A percentile compares a stretch with the other conserved stretches of the same genome.
phyloP scores from a whole-genome alignment of 2,113 vertebrate genomes.

The Neolamprologus falcicula region DNA sequence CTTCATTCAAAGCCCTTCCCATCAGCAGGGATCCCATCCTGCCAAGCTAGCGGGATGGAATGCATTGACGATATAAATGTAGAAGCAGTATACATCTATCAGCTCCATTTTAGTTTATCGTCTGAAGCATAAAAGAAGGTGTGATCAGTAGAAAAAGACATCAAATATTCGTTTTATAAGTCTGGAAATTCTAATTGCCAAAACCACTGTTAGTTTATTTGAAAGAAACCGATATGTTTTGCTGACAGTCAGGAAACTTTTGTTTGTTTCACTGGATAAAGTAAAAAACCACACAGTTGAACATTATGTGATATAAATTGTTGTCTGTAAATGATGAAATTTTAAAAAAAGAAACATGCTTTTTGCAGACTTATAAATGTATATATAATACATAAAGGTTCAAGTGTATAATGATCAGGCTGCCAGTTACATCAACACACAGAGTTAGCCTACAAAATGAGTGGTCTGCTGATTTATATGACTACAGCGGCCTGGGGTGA shows the following conservation, averaged over 20 bases:
- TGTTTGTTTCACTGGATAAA: neutral
- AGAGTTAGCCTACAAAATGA: neutral
- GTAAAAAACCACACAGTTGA: neutral
- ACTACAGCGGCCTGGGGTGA: neutral
- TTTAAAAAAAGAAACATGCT: neutral
- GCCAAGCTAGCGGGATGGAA: neutral
- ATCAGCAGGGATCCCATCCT: neutral
- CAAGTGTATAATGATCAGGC: neutral
- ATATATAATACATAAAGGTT: neutral
- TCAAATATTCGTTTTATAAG: neutral
- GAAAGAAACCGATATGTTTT: neutral
- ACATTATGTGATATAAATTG: neutral
- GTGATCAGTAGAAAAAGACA: neutral
- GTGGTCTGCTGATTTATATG: neutral
- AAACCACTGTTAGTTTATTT: neutral
- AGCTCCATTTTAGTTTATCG: neutral
- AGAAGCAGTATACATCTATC: neutral
- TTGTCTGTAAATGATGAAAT: neutral
- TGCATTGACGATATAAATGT: neutral
- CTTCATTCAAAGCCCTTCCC: constrained; percentile 25
- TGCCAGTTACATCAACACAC: neutral
- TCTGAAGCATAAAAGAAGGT: neutral
- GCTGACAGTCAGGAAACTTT: neutral
- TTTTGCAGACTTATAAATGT: neutral
- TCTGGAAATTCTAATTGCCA: neutral